Evolutionary conservation across 2,797 vertebrate species (phyloP), one percentile per base, ranked within the genome.

Genomic region (Enteromius mattozi): DNA sequence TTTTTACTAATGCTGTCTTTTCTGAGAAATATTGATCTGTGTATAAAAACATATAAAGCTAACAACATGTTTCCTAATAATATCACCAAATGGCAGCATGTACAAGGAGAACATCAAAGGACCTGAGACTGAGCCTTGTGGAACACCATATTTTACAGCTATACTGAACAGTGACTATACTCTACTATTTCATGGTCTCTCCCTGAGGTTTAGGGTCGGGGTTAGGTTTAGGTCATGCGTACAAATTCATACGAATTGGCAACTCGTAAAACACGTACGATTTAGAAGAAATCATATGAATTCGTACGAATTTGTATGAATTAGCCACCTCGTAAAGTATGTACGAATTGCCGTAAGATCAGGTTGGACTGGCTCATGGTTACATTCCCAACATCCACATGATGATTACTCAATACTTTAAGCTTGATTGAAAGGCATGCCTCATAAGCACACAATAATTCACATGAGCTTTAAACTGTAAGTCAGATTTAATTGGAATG

Each of bases 311-410:
- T 30, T 30, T 30, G 30, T 30, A 30, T 30, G 2, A 30, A 30
- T 1, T 30, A 30, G 30, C 30, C 30, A 30, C 1, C 30, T 30
- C 30, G 30, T 30, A 30, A 30, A 1, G 2, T 30, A 30, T 30
- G 30, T 30, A 30, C 30, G 30, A 30, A 30, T 30, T 30, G 30
- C 30, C 30, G 30, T 30, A 2, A 30, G 30, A 30, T 30, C 30
- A 30, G 1, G 30, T 30, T 30, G 30, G 30, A 30, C 30, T 30
- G 24, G 8, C 45, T 74, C 45, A 74, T 71, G 72, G 80, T 81
- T 76, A 56, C 65, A 35, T 82, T 82, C 42, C 40, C 68, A 77
- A 86, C 74, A 78, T 70, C 72, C 45, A 61, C 54, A 6, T 83
- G 40, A n/a, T 65, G n/a, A 80, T 86, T 86, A 59, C 13, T 47